Base-by-base conservation (phyloP, 1,140 invertebrate species). In the Drosophila insularis region DNA sequence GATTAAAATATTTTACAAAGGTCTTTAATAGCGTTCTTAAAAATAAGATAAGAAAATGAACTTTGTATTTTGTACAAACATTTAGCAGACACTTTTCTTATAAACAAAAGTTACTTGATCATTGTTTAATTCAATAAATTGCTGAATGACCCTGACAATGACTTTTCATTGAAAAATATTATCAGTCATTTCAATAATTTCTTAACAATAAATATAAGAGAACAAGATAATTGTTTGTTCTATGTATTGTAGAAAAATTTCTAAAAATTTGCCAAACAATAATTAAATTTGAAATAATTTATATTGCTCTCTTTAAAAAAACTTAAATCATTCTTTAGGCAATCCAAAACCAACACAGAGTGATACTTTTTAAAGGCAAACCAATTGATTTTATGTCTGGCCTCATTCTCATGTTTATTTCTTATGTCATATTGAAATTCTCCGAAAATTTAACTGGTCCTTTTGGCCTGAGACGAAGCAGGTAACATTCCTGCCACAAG, bases 401-500 rank as follows among this genome's bases (percentile, higher is more conserved):
- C 11, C 35, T 37, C 35, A 11, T 37, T 21, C 10, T 21, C 7
- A 8, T 21, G 54, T 31, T 17, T 39, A 43, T 58, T 55, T 74
- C 72, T 74, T 74, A 74, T 74, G 72, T 74, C 72, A 74, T 74
- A 56, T 39, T 13, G 14, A n/a, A 27, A 39, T 74, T 74, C 72
- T 58, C 2, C 58, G 72, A 74, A 74, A 11, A 40, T 37, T n/a
- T 46, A 17, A 60, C 27, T 17, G 39, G 10, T 1, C 40, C 35
- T 4, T 10, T 17, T 27, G 4, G 5, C 5, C 0, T 1, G 23
- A 27, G 53, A 58, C 0, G 53, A 66, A 71, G 71, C 80, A 85
- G 81, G 81, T 85, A 85, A 78, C 63, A 78, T 85, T 85, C 70
- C 32, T 50, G 11, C 17, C 37, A 61, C 54, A 67, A 67, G 61